Evolutionary conservation across 2,113 vertebrate species (phyloP), one percentile per base, ranked within the genome.

Genomic region (Periophthalmodon schlosseri): DNA sequence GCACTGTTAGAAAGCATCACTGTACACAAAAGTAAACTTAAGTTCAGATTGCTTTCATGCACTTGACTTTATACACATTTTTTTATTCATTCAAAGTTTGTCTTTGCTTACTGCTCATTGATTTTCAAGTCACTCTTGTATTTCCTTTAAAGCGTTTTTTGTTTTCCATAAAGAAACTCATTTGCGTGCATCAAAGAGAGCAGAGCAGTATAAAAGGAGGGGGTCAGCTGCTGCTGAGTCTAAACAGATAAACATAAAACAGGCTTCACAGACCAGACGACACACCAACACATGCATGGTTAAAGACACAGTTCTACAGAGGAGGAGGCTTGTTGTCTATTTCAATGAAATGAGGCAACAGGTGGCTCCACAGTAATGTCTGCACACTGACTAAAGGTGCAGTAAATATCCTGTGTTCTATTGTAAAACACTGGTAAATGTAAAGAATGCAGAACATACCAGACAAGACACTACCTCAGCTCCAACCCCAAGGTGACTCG

Each of bases 221-320:
- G 1, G 64, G 76, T 1, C 86, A 87, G 86, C 83, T 80, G 85
- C 76, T 80, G 77, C 72, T 73, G 71, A 56, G 39, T 63, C 54
- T 78, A 80, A 80, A 88, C 85, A 86, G 74, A 86, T 82, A 67
- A 76, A 87, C 69, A 82, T 57, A 81, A 75, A 80, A 68, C 68
- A 72, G 69, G 68, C 79, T 77, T 74, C 72, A 80, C 33, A 69
- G 76, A 78, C 66, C 69, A 72, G 34, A 47, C 9, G 50, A 76
- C 50, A 18, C 16, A 61, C 67, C 33, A 34, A 67, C 69, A 65
- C 39, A 58, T 65, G 61, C 75, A 34, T 20, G 21, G 7, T 47
- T 33, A 57, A 56, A 69, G 57, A 33, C 21, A 50, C 28, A 12
- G 11, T 63, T 44, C 49, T 36, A n/a, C n/a, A 16, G 49, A 44